Evolutionary conservation across 23 tunicate genomes (phyloP).

Genomic region (Trididemnum miniatum): DNA sequence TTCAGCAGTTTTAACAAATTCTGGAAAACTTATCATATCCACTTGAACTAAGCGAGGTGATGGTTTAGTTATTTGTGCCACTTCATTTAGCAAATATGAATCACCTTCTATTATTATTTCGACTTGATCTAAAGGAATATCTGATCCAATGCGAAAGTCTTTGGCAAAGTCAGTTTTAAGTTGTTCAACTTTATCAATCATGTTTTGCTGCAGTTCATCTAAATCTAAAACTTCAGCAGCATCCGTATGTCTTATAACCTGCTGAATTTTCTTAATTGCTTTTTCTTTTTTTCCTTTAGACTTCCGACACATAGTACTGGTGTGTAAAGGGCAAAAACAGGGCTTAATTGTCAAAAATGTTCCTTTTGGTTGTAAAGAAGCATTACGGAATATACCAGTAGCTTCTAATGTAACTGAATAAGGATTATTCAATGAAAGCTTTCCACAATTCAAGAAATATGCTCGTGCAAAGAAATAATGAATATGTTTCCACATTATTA

Average conservation of each 20-base stretch:
- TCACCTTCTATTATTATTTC: constrained; percentile 46
- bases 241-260: constrained; percentile 47
- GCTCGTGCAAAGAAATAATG: too few relatives aligned
- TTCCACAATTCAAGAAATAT: too few relatives aligned
- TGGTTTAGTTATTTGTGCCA: constrained; percentile 46
- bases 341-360: too few relatives aligned
- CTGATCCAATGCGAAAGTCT: constrained; percentile 52
- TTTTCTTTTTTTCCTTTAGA: constrained; percentile 24
- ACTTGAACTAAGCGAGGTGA: constrained; percentile 33
- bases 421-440: too few relatives aligned
- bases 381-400: too few relatives aligned
- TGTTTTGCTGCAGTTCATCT: constrained; percentile 23
- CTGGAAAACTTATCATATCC: constrained; percentile 56
- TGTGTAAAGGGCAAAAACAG: not conserved
- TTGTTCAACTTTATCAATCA: constrained; percentile 27
- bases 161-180: constrained; percentile 38
- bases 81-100: constrained; percentile 33
- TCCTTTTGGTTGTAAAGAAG: too few relatives aligned
- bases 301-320: not conserved
- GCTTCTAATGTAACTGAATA: too few relatives aligned
- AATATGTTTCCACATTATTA: too few relatives aligned
- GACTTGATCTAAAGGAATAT: constrained; percentile 27
- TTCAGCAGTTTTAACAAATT: constrained; percentile 37
- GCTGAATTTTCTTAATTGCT: constrained; percentile 25
- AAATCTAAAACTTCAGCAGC: constrained; percentile 59